These are phyloP conservation scores for Pelodiscus sinensis DNA, from an alignment of 2,113 vertebrate genomes.

Conservation along the genomic window DNA sequence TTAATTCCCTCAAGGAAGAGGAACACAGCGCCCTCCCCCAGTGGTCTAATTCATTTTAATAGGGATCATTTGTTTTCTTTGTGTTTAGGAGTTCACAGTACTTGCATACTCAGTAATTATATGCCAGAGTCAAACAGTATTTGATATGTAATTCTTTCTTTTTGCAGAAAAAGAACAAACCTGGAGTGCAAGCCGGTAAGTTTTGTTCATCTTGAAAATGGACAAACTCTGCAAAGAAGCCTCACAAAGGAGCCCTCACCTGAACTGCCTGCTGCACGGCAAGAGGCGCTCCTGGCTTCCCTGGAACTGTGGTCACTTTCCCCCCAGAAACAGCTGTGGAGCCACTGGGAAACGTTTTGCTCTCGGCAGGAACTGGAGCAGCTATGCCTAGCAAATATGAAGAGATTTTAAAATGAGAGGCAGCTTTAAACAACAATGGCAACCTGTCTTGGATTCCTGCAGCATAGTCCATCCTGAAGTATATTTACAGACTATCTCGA, in stretches of 20 bases:
- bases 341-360: constrained; percentile 81
- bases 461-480: too few relatives aligned
- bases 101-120: not conserved
- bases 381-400: constrained; percentile 34
- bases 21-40: not conserved
- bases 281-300: constrained; percentile 77
- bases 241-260: constrained; percentile 52
- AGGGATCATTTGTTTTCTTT: not conserved
- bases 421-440: not conserved
- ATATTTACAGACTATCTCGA: too few relatives aligned
- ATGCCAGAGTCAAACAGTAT: too few relatives aligned
- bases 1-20: accelerated
- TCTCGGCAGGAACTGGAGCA: constrained; percentile 80
- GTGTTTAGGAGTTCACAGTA: not conserved
- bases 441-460: not conserved
- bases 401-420: not conserved
- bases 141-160: accelerated
- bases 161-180: not conserved
- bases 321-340: constrained; percentile 71
- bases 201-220: too few relatives aligned
- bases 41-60: too few relatives aligned
- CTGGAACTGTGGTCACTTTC: constrained; percentile 54
- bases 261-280: constrained; percentile 80
- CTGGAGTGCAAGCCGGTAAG: accelerated
- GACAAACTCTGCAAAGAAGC: accelerated